Evolutionary conservation across 2,797 vertebrate genomes (phyloP).

Genomic region (Zonotrichia albicollis): DNA sequence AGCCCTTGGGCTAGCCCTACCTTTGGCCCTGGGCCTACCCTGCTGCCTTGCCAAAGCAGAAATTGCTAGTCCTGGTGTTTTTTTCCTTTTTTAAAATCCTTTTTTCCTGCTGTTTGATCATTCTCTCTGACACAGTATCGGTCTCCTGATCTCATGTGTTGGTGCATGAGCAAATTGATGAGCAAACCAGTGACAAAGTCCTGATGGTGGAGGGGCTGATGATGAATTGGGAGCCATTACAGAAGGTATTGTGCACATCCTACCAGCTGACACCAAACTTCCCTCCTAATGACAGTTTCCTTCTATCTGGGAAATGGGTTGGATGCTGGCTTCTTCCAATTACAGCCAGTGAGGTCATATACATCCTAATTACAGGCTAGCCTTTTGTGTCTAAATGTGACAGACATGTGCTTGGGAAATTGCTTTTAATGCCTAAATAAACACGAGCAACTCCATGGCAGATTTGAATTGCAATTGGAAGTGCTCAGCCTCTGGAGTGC

Average conservation of each 20-base stretch:
- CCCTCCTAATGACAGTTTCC: constrained; percentile 40
- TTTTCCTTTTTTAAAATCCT: background rate
- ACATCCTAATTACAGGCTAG: constrained; percentile 65
- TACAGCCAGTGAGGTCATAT: constrained; percentile 66
- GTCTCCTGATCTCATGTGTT: constrained; percentile 22
- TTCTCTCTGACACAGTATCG: constrained; percentile 37
- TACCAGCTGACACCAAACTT: constrained; percentile 64
- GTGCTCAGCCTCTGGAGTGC: constrained; percentile 28
- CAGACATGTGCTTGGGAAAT: constrained; percentile 62
- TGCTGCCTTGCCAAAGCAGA: constrained; percentile 3
- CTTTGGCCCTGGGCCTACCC: background rate
- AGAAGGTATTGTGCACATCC: constrained; percentile 29
- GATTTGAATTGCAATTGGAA: constrained; percentile 31
- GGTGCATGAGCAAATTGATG: constrained; percentile 51
- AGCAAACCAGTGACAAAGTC: constrained; percentile 63
- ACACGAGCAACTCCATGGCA: constrained; percentile 48
- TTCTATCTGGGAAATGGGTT: constrained; percentile 56
- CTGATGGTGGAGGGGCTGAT: constrained; percentile 35
- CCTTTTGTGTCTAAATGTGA: constrained; percentile 69
- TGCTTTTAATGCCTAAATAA: constrained; percentile 62
- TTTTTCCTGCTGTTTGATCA: background rate
- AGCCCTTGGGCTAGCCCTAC: background rate
- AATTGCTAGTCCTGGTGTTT: background rate
- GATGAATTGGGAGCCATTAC: constrained; percentile 50
- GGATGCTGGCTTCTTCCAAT: constrained; percentile 62